Conservation (phyloP, 2,113 vertebrate species). For the Archocentrus centrarchus region DNA sequence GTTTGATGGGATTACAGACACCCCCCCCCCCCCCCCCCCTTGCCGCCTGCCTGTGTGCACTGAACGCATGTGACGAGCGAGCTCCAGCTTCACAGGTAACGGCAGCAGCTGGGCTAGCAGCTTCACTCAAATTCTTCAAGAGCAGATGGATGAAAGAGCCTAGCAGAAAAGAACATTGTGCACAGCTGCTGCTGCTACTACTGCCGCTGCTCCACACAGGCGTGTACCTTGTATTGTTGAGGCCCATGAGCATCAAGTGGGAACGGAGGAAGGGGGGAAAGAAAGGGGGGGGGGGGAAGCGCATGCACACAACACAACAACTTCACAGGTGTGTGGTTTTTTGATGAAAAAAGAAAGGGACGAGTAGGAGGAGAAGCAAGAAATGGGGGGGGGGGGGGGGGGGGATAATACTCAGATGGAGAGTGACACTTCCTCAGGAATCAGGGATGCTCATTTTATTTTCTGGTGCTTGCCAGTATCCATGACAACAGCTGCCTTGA, state of each 20-base stretch:
- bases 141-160: conserved; percentile 66
- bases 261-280: not conserved
- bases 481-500: conserved; percentile 99
- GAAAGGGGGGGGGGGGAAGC: too few relatives aligned
- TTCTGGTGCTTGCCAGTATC: conserved; percentile 96
- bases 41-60: not conserved
- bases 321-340: conserved; percentile 71
- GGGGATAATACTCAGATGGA: conserved; percentile 75
- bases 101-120: conserved; percentile 59
- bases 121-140: conserved; percentile 67
- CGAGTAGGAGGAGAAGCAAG: conserved; percentile 33
- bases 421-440: conserved; percentile 89
- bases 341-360: conserved; percentile 60
- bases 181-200: conserved; percentile 63
- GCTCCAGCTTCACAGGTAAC: conserved; percentile 58
- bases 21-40: not conserved
- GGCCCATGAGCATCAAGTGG: conserved; percentile 64
- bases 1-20: conserved; percentile 57
- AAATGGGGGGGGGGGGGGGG: not conserved
- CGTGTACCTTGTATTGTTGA: conserved; percentile 36
- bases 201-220: conserved; percentile 48
- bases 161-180: conserved; percentile 60
- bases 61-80: conserved; percentile 34
- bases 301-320: conserved; percentile 63
- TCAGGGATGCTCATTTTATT: conserved; percentile 90